Percentiles rank a stretch among this genome's conserved stretches.
Conservation (phyloP, 2,113 vertebrate genomes). For the Clarias batrachus region DNA sequence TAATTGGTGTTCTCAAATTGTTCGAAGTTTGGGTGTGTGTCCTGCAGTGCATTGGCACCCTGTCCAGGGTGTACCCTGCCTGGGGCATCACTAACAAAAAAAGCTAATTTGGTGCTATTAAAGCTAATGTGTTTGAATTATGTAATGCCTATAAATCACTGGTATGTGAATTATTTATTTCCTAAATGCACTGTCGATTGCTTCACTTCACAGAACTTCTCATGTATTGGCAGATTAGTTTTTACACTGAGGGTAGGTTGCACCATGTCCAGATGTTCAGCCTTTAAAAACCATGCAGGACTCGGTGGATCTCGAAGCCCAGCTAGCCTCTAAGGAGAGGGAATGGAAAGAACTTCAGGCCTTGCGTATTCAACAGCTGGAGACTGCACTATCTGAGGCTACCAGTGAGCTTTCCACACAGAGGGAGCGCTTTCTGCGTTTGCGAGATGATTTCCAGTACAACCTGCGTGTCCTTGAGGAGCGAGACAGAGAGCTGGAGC, state of each 20-base stretch:
- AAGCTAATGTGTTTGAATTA: not conserved
- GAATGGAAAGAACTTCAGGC: constrained; percentile 74
- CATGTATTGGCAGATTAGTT: constrained; percentile 23
- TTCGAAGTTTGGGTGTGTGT: no score
- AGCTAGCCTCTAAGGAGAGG: constrained; percentile 72
- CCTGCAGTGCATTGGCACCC: no score
- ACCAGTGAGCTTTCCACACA: constrained; percentile 60
- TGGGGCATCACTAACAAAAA: not conserved
- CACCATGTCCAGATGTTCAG: constrained; percentile 1
- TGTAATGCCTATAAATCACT: not conserved
- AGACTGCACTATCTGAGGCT: constrained; percentile 62
- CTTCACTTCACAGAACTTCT: not conserved
- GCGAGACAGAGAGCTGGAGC: constrained; percentile 75
- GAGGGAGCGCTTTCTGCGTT: constrained; percentile 59
- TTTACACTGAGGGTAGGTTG: not conserved
- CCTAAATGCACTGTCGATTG: not conserved
- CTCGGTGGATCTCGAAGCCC: constrained; percentile 61
- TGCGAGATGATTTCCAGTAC: constrained; percentile 78
- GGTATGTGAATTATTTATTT: not conserved
- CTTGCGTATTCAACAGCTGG: constrained; percentile 61
- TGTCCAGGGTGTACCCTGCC: no score
- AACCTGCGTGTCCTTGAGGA: constrained; percentile 78
- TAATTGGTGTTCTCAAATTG: no score
- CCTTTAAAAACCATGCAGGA: constrained; percentile 54
- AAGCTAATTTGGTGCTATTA: not conserved